Evolutionary conservation across 2,888 invertebrate genomes (phyloP), one percentile per base, ranked within the genome.

Genomic region (Dolomedes plantarius): DNA sequence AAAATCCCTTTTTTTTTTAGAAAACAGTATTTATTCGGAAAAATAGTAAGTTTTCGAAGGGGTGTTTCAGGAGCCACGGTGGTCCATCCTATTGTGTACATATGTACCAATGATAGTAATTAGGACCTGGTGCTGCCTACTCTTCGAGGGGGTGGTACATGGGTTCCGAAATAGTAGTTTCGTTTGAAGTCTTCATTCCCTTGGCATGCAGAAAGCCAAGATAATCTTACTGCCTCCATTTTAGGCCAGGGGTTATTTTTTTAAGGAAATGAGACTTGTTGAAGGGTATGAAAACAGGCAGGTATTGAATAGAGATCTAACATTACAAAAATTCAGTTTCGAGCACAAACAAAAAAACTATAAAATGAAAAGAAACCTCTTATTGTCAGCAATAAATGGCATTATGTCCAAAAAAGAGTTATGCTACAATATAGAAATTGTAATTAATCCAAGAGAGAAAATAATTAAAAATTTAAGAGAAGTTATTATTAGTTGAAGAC

Each of bases 181-280:
- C 67, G 23, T 31, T 32, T 77, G 83, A 85, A 77, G 83, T 85
- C 83, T 85, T 77, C 56, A 85, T 85, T 72, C 23, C 32, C 67
- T 13, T 13, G 23, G 39, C 28, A 16, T 11, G 29, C 29, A n/a
- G 46, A n/a, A 39, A 13, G 16, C 28, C 29, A 19, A 27, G 11
- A 19, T 5, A 41, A n/a, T 29, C 46, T 67, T 50, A 41, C n/a
- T 16, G 9, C 16, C 41, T 32, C 73, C 81, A 81, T 81, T 74
- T 81, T 81, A 7, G 73, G 19, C 36, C 68, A 67, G 27, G 16
- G n/a, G n/a, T n/a, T n/a, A n/a, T n/a, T n/a, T n/a, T n/a, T n/a
- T n/a, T n/a, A n/a, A n/a, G n/a, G n/a, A n/a, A n/a, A n/a, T n/a
- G n/a, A n/a, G n/a, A n/a, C n/a, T n/a, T n/a, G n/a, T n/a, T n/a